These are phyloP conservation scores for Cryptomyrus ogoouensis DNA, from an alignment of 2,113 vertebrate genomes.

Conservation along the genomic window DNA sequence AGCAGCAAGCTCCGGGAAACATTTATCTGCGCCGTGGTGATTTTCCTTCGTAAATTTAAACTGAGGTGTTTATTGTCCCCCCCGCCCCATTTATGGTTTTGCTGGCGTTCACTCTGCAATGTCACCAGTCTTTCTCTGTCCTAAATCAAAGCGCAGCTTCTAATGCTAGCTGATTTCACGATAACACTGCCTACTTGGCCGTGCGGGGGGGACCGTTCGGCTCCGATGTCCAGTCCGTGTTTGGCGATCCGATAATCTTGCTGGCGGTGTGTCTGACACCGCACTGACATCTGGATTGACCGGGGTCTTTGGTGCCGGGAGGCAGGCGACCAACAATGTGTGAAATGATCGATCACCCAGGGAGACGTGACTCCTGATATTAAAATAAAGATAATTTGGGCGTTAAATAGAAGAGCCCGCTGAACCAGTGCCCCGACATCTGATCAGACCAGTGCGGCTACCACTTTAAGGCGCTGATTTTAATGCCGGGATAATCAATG, in stretches of 20 bases:
- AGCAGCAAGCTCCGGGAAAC: constrained; percentile 45
- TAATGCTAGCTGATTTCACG: neutral
- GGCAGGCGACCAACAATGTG: neutral
- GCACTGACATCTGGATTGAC: neutral
- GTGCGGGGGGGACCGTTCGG: neutral
- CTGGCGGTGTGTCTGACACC: neutral
- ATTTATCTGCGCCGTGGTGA: neutral
- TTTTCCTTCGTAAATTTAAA: neutral
- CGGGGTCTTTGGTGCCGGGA: neutral
- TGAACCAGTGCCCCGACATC: neutral
- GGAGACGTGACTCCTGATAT: neutral
- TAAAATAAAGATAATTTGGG: neutral
- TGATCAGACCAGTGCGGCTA: neutral
- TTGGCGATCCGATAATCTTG: neutral
- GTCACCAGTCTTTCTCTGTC: neutral
- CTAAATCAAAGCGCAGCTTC: neutral
- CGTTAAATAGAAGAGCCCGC: neutral
- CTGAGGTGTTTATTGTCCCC: neutral
- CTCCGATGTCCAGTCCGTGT: neutral
- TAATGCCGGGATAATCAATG: neutral
- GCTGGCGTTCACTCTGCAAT: constrained; percentile 16
- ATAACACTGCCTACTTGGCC: neutral
- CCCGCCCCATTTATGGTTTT: constrained; percentile 31
- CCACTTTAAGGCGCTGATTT: neutral
- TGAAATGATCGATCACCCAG: neutral